Conservation (phyloP, 2,888 invertebrate species). For the Ennomos fuscantarius region DNA sequence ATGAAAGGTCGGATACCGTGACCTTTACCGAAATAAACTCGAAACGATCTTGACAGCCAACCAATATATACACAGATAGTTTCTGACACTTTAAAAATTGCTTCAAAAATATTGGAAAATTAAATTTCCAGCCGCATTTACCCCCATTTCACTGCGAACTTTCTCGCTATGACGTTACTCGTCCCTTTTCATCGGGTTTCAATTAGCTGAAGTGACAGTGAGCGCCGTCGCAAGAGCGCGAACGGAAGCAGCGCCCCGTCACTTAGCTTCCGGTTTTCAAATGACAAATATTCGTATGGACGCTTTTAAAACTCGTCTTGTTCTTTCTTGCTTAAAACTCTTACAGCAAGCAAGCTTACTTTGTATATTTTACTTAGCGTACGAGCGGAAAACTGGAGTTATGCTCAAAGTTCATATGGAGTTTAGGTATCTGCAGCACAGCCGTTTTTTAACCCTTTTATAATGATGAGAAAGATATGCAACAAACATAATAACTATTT, state of each 20-base stretch:
- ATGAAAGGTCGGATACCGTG: no score
- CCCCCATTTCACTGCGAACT: slow-evolving; percentile 8
- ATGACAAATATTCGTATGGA: slow-evolving; percentile 10
- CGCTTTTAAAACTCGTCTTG: slow-evolving; percentile 1
- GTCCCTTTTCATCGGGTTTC: slow-evolving; percentile 22
- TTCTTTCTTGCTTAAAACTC: no score
- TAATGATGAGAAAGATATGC: no score
- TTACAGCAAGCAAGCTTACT: no score
- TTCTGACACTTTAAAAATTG: slow-evolving; percentile 16
- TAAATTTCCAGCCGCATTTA: slow-evolving; percentile 15
- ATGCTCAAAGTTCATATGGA: no score
- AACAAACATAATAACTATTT: no score
- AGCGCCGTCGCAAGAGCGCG: slow-evolving; percentile 8
- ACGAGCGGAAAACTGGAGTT: no score
- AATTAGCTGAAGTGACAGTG: slow-evolving; percentile 25
- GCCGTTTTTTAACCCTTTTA: no score
- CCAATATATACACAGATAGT: neutral
- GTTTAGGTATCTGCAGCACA: no score
- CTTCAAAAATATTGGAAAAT: slow-evolving; percentile 12
- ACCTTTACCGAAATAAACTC: no score
- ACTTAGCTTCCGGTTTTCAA: slow-evolving; percentile 1
- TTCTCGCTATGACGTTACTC: slow-evolving; percentile 11
- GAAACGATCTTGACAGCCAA: no score
- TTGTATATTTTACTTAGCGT: neutral
- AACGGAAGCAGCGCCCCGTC: slow-evolving; percentile 17